Base-by-base conservation (phyloP, 2,888 invertebrate genomes). In the Phalera bucephala region DNA sequence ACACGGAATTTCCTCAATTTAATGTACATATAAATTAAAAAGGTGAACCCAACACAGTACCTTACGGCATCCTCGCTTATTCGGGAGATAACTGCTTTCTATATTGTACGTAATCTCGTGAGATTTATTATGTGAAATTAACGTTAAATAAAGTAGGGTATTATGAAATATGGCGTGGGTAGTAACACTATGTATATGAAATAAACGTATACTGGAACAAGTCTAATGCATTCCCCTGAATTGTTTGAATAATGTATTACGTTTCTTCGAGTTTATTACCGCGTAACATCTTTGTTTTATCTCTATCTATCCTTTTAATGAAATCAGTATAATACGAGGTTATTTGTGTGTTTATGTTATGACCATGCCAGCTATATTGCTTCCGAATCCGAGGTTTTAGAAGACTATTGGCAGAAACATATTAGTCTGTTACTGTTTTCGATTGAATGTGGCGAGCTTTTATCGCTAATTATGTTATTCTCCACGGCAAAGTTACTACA, bases 1-100 rank as follows among this genome's bases (percentile, higher is more conserved):
- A 58, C 52, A 46, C 38, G 48, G 53, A 45, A 57, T 63, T 69
- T 64, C 47, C 52, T 60, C 48, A 59, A 61, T 69, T 65, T 64
- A 61, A 61, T 66, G 57, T 61, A 48, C 56, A 54, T 54, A 63
- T 61, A 56, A 61, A 68, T 15, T 34, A 20, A 25, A 23, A 29
- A 45, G 41, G 22, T 27, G 36, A 38, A 29, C 35, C 41, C 29
- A 40, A 44, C 43, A 41, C 20, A 36, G 36, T 37, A 46, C 63
- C 50, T 59, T 64, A 47, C 35, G 47, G 45, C 33, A 47, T 19
- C 19, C 29, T 6, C 39, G 29, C 49, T 41, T 33, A 39, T 51
- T 45, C 33, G 47, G 21, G 31, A 43, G 41, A 41, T 47, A 58
- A 33, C 42, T 40, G 27, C 14, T 27, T 27, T 14, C 29, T 45